These are phyloP conservation scores for Osmoderma eremita DNA, from an alignment of 2,888 invertebrate species.

Conservation along the genomic window DNA sequence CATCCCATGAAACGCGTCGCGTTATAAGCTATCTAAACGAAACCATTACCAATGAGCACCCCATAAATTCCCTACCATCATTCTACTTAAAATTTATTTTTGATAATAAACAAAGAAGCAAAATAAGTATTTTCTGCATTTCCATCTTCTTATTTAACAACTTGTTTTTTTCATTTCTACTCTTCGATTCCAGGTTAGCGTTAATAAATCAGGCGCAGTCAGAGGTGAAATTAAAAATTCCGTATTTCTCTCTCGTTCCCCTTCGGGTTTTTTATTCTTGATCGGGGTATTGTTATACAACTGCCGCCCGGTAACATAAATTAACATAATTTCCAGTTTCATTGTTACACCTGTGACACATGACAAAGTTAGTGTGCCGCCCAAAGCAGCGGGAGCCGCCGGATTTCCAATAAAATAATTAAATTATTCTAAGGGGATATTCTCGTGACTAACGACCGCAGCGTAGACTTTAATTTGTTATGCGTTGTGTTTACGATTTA, in stretches of 20 bases:
- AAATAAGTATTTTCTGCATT: slow-evolving; percentile 1
- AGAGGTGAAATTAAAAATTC: slow-evolving; percentile 43
- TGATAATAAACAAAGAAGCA: no score
- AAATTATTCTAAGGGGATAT: slow-evolving; percentile 19
- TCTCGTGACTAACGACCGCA: slow-evolving; percentile 10
- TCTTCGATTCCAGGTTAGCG: slow-evolving; percentile 12
- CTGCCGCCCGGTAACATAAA: slow-evolving; percentile 40
- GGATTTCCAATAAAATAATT: slow-evolving; percentile 37
- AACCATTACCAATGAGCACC: no score
- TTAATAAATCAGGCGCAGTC: slow-evolving; percentile 37
- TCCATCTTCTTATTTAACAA: slow-evolving; percentile 14
- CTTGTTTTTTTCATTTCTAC: slow-evolving; percentile 15
- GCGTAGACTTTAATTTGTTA: slow-evolving; percentile 4
- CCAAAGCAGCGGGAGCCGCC: slow-evolving; percentile 23
- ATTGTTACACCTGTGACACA: slow-evolving; percentile 42
- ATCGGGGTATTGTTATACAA: slow-evolving; percentile 36
- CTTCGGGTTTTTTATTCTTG: slow-evolving; percentile 23
- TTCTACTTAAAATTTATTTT: background rate
- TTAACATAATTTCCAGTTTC: slow-evolving; percentile 41
- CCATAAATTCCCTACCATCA: slow-evolving; percentile 9
- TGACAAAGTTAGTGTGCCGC: slow-evolving; percentile 40
- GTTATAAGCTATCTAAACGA: no score
- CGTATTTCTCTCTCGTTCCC: slow-evolving; percentile 5
- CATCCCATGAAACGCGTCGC: no score
- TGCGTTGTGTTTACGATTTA: background rate